Percentiles rank a stretch among this genome's conserved stretches.
Conservation (phyloP, 1,140 invertebrate species). For the Bombus superbus region DNA sequence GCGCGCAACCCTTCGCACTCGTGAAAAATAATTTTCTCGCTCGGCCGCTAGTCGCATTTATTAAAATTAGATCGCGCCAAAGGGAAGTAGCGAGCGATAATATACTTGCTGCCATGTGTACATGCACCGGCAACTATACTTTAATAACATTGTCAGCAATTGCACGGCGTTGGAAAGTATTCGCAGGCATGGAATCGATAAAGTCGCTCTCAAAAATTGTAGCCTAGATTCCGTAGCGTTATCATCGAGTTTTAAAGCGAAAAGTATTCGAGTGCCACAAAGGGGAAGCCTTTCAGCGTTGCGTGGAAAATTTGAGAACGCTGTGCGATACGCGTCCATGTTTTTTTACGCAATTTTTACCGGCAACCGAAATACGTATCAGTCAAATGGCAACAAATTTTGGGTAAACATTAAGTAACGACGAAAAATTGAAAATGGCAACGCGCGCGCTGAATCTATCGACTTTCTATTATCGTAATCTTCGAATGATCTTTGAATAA, state of each 20-base stretch:
- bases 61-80: slow-evolving; percentile 31
- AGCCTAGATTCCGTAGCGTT: not conserved
- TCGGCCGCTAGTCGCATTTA: slow-evolving; percentile 15
- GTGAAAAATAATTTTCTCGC: slow-evolving; percentile 32
- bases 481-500: not conserved
- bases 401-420: not conserved
- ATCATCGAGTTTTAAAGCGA: not conserved
- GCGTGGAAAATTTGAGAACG: not conserved
- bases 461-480: not conserved
- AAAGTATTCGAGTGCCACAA: not conserved
- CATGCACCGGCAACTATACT: not conserved
- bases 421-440: not conserved
- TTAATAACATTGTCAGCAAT: slow-evolving; percentile 13
- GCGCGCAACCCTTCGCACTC: not conserved
- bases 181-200: not conserved
- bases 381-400: not conserved
- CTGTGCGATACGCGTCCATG: not conserved
- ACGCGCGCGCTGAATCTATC: not conserved
- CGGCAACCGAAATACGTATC: not conserved
- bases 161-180: not conserved
- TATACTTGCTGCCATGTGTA: not conserved
- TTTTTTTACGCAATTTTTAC: not conserved
- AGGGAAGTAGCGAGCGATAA: slow-evolving; percentile 11
- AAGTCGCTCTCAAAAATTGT: not conserved
- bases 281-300: not conserved